Percentiles rank a stretch among this genome's conserved stretches.
These are phyloP conservation scores for Metallyticus violacea DNA, from an alignment of 2,888 invertebrate species.

Conservation along the genomic window DNA sequence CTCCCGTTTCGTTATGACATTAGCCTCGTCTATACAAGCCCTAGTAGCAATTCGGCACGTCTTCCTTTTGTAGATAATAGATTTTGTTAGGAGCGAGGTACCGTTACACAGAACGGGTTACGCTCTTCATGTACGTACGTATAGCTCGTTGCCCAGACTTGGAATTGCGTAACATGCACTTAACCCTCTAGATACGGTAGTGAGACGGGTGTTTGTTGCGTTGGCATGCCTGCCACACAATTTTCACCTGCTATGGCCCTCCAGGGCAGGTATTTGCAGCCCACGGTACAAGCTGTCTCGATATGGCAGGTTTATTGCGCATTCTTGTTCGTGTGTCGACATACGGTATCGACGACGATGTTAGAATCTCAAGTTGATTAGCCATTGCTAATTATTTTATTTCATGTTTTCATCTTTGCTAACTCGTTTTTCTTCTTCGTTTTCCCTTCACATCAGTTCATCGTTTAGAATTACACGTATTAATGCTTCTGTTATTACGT, in stretches of 20 bases:
- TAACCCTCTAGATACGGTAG: background rate
- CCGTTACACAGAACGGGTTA: background rate
- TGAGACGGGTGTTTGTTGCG: background rate
- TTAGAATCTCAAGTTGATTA: no score
- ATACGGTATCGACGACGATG: no score
- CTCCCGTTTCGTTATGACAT: background rate
- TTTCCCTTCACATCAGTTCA: no score
- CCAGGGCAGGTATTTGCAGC: background rate
- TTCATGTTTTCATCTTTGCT: no score
- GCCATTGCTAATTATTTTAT: no score
- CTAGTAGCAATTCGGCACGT: background rate
- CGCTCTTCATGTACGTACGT: background rate
- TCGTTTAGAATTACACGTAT: no score
- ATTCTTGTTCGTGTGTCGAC: background rate
- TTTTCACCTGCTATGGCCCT: background rate
- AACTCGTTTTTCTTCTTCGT: no score
- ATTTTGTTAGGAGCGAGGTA: background rate
- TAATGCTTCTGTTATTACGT: no score
- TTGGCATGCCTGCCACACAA: background rate
- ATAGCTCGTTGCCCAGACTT: background rate
- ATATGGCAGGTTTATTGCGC: background rate
- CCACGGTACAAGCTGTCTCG: background rate
- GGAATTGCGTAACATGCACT: background rate
- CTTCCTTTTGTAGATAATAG: background rate
- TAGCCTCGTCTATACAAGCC: background rate